Percentiles rank a stretch among this genome's conserved stretches.
Conservation (phyloP, 2,797 vertebrate species). For the Coreius guichenoti region DNA sequence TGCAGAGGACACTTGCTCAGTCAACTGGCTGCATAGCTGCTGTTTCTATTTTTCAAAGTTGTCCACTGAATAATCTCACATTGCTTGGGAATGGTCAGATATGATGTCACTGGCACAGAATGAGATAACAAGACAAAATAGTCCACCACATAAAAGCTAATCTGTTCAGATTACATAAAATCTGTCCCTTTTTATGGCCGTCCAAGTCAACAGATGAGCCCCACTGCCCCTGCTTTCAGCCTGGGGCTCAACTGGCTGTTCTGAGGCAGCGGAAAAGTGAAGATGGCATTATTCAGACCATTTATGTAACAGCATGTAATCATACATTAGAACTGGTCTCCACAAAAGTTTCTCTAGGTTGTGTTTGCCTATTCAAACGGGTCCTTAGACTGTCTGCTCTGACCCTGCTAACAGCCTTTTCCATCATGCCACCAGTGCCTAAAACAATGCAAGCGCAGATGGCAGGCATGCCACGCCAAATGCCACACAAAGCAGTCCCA, state of each 20-base stretch:
- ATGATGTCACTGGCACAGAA: constrained; percentile 40
- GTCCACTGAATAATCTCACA: constrained; percentile 14
- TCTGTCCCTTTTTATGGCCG: constrained; percentile 30
- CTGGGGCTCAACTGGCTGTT: constrained; percentile 11
- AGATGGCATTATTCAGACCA: constrained; percentile 38
- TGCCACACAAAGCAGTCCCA: constrained; percentile 71
- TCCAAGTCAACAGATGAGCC: constrained; percentile 36
- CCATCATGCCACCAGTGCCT: constrained; percentile 50
- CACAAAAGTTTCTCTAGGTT: constrained; percentile 37
- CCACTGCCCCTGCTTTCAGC: constrained; percentile 13
- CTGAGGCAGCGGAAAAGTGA: constrained; percentile 9
- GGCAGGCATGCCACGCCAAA: constrained; percentile 64
- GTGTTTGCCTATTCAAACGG: constrained; percentile 28
- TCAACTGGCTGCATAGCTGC: constrained; percentile 15
- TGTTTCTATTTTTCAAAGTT: background rate
- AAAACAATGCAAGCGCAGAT: constrained; percentile 59
- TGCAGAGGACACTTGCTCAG: constrained; percentile 43
- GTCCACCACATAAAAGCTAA: constrained; percentile 34
- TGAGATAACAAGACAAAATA: constrained; percentile 38
- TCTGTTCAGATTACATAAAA: constrained; percentile 50
- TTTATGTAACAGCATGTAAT: constrained; percentile 42
- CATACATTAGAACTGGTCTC: constrained; percentile 2
- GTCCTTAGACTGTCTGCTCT: constrained; percentile 35
- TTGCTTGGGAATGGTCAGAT: constrained; percentile 27
- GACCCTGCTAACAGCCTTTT: constrained; percentile 39